These are phyloP conservation scores for Antechinus stuartii DNA, from an alignment of 2,113 vertebrate genomes.

Conservation along the genomic window DNA sequence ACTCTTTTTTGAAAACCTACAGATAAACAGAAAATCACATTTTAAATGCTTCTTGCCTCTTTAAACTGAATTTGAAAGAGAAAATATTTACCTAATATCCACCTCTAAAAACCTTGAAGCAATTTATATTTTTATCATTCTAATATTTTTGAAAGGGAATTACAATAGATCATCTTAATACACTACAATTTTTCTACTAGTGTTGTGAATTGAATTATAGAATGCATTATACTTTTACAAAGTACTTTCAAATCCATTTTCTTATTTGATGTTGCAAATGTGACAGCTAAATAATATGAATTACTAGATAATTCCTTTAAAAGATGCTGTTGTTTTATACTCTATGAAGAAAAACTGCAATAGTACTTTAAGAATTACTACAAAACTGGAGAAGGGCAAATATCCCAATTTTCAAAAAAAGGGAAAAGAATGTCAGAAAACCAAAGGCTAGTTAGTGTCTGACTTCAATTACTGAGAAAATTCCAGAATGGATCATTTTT, in stretches of 20 bases:
- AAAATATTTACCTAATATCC: slow-evolving; percentile 23
- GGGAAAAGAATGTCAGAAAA: background rate
- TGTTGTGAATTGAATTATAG: background rate
- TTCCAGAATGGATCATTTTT: background rate
- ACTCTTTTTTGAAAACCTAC: slow-evolving; percentile 83
- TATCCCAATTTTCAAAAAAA: background rate
- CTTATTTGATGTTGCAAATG: background rate
- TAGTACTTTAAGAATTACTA: background rate
- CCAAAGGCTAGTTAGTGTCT: background rate
- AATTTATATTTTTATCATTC: slow-evolving; percentile 30
- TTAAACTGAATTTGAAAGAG: slow-evolving; percentile 33
- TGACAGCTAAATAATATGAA: background rate
- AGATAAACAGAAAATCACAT: background rate
- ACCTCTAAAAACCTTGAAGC: background rate
- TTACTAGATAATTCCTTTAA: background rate
- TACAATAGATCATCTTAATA: background rate
- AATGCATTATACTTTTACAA: background rate
- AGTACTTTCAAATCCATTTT: background rate
- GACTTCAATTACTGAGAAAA: background rate
- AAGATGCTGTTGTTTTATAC: background rate
- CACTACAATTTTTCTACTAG: background rate
- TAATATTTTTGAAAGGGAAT: slow-evolving; percentile 31
- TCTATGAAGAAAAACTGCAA: background rate
- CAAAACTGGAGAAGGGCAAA: background rate
- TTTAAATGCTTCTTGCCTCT: background rate